Conservation (phyloP, 2,797 vertebrate species). For the Sebastes cheni region DNA sequence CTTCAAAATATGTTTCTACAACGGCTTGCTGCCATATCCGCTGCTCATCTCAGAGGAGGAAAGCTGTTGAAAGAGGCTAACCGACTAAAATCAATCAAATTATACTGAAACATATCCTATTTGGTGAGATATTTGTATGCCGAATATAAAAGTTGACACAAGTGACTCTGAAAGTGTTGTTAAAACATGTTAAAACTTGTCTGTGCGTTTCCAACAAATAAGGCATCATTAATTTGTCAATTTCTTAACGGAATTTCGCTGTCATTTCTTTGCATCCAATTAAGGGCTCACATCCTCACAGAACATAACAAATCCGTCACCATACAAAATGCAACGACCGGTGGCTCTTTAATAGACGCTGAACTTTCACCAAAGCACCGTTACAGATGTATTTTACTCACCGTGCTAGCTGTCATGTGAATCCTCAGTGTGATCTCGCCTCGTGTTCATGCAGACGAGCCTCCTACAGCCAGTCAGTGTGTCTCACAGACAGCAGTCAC, state of each 20-base stretch:
- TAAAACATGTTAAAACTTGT: not conserved
- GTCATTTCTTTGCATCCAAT: not conserved
- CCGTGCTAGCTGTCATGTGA: constrained; percentile 17
- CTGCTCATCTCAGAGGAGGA: not conserved
- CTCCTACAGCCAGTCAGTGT: not conserved
- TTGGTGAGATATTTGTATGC: not conserved
- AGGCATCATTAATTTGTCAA: not conserved
- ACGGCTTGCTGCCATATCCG: not conserved
- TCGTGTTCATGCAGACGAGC: constrained; percentile 10
- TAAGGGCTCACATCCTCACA: not conserved
- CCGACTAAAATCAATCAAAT: not conserved
- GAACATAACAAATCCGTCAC: not conserved
- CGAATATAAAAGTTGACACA: not conserved
- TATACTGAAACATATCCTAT: not conserved
- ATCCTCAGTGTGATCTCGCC: not conserved
- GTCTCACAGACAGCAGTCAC: not conserved
- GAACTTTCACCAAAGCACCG: not conserved
- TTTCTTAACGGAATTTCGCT: not conserved
- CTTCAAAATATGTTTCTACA: not conserved
- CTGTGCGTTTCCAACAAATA: not conserved
- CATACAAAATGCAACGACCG: too few species aligned
- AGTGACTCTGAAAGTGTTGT: not conserved
- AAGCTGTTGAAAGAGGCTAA: not conserved
- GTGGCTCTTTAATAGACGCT: not conserved
- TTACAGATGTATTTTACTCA: constrained; percentile 22